phyloP scores from a whole-genome alignment of 2,113 vertebrate species.

The Papio anubis region DNA sequence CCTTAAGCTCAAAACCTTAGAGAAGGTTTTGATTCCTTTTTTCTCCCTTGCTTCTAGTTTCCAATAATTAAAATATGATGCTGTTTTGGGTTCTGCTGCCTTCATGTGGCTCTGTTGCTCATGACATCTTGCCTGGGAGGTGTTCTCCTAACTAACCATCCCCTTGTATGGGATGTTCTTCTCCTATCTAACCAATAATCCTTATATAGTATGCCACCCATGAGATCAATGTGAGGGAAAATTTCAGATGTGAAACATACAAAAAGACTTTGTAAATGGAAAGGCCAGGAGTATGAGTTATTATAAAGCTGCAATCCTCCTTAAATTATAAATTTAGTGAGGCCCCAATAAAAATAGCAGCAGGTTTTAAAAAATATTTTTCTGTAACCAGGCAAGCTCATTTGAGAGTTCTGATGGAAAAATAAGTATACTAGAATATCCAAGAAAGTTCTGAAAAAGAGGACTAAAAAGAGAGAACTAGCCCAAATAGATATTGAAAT shows the following conservation, averaged over 20 bases:
- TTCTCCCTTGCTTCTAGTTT: neutral
- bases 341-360: neutral
- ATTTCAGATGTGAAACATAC: neutral
- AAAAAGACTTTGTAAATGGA: neutral
- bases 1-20: neutral
- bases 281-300: neutral
- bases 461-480: neutral
- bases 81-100: neutral
- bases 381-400: neutral
- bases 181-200: neutral
- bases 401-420: neutral
- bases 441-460: neutral
- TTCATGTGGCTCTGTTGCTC: neutral
- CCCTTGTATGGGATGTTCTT: neutral
- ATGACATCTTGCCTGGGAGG: neutral
- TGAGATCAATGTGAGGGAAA: neutral
- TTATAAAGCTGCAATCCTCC: neutral
- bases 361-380: neutral
- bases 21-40: neutral
- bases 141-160: neutral
- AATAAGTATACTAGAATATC: neutral
- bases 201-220: neutral
- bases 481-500: neutral
- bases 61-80: neutral
- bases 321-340: neutral